Conservation (phyloP, 1,140 invertebrate species). For the Trachymyrmex cornetzi region DNA sequence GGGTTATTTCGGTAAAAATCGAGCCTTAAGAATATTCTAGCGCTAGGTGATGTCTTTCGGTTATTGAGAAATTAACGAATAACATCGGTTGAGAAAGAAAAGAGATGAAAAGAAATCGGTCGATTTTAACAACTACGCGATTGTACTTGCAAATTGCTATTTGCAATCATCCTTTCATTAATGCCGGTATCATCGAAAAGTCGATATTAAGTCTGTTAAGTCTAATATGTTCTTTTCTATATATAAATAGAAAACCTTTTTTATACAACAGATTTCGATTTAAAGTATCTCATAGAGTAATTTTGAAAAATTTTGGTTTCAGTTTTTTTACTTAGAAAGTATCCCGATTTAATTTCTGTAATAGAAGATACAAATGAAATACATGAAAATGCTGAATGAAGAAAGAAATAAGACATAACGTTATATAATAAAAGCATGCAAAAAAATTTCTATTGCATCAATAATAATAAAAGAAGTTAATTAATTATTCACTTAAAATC, state of each 20-base stretch:
- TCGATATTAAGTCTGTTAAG: not conserved
- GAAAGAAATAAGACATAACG: not conserved
- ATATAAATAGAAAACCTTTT: not conserved
- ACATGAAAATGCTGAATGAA: not conserved
- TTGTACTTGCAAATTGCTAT: not conserved
- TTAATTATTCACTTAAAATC: conserved; percentile 14
- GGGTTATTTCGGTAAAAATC: not conserved
- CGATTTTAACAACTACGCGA: not conserved
- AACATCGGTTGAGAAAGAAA: not conserved
- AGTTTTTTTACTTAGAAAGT: not conserved
- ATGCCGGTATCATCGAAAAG: not conserved
- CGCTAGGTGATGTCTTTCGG: not conserved
- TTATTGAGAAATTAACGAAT: not conserved
- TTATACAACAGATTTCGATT: not conserved
- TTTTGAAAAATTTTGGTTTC: not conserved
- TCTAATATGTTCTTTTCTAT: not conserved
- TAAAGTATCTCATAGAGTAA: not conserved
- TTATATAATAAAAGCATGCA: not conserved
- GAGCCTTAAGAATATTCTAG: not conserved
- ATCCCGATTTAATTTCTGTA: not conserved
- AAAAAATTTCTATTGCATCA: not conserved
- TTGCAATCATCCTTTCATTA: conserved; percentile 6
- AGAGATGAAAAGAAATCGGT: not conserved
- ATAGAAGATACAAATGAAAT: too few species aligned
- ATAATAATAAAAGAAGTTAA: not conserved